A percentile compares a stretch with the other conserved stretches of the same genome.
Conservation (phyloP, 2,797 vertebrate genomes). For the Falco biarmicus region DNA sequence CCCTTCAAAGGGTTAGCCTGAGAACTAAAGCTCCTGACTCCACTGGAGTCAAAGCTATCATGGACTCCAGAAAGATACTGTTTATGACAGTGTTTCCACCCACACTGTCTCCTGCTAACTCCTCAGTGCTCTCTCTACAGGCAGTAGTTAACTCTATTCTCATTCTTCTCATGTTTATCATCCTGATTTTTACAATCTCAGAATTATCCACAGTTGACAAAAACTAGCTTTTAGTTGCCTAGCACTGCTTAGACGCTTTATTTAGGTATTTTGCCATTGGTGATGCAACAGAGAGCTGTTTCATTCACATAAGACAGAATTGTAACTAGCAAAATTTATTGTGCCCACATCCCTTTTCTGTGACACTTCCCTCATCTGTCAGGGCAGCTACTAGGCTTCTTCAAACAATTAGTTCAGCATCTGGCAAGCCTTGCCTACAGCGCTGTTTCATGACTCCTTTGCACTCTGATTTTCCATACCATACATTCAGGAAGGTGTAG, state of each 20-base stretch:
- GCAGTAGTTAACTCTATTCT: background rate
- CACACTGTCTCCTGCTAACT: background rate
- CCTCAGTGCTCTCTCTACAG: background rate
- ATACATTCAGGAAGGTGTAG: background rate
- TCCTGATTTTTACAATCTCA: background rate
- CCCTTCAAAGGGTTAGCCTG: background rate
- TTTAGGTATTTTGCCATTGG: background rate
- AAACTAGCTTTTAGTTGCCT: background rate
- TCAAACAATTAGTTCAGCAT: background rate
- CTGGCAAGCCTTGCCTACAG: fast-evolving
- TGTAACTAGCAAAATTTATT: background rate
- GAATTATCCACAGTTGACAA: background rate
- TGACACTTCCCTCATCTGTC: background rate
- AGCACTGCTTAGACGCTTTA: background rate
- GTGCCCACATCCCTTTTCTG: background rate
- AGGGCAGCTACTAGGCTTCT: background rate
- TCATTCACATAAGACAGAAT: background rate
- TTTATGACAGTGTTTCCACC: background rate
- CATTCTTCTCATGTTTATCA: background rate
- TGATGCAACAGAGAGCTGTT: background rate
- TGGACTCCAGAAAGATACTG: background rate
- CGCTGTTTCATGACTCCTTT: background rate
- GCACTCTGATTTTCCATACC: background rate
- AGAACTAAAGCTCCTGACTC: background rate
- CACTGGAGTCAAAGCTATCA: background rate